Evolutionary conservation across 2,113 vertebrate species (phyloP).

Genomic region (Acrocephalus arundinaceus): DNA sequence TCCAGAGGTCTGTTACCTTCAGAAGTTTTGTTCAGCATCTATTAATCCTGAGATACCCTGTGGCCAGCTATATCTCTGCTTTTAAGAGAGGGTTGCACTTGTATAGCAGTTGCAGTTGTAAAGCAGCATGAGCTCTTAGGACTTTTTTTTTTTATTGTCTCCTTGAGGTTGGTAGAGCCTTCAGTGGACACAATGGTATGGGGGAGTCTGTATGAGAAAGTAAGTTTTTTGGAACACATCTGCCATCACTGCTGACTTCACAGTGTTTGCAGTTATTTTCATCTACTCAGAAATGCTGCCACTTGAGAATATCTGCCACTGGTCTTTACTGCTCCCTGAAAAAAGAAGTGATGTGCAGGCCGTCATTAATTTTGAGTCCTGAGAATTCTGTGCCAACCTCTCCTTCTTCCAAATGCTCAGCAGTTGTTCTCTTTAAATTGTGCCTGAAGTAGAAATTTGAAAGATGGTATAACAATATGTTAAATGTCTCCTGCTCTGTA

Average conservation of each 20-base stretch:
- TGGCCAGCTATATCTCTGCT: neutral
- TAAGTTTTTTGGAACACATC: neutral
- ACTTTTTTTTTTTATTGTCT: neutral
- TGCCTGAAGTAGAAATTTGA: neutral
- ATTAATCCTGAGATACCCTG: neutral
- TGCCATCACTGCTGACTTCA: neutral
- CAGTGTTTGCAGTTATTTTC: neutral
- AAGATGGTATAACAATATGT: neutral
- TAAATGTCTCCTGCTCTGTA: conserved; percentile 20
- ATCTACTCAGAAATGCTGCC: neutral
- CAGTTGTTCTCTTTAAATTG: neutral
- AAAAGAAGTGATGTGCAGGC: neutral
- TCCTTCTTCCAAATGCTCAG: conserved; percentile 14
- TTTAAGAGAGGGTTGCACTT: neutral
- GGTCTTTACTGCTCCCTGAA: conserved; percentile 3
- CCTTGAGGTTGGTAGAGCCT: neutral
- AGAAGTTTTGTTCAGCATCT: neutral
- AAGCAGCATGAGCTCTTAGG: neutral
- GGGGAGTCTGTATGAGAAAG: neutral
- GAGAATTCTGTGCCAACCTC: neutral
- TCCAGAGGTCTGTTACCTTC: neutral
- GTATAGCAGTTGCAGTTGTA: neutral
- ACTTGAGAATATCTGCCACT: neutral
- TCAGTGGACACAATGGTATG: neutral
- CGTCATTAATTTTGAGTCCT: conserved; percentile 30